A percentile compares a stretch with the other conserved stretches of the same genome.
phyloP scores from a whole-genome alignment of 1,140 invertebrate genomes.

The Papilio dardanus region DNA sequence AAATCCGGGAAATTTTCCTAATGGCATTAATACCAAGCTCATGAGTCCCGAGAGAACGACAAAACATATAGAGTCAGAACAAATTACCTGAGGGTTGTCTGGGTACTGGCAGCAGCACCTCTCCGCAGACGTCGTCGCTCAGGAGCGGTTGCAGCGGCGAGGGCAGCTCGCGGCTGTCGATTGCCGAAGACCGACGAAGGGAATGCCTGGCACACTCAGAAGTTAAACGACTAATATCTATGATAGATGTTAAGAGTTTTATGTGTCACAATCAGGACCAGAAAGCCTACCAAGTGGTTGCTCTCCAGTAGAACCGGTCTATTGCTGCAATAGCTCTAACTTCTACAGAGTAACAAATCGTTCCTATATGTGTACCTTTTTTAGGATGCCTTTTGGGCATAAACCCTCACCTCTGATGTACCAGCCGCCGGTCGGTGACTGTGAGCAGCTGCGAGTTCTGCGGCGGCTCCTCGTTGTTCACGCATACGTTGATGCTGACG shows the following conservation, averaged over 20 bases:
- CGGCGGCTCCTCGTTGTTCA: constrained; percentile 63
- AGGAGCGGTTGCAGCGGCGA: constrained; percentile 73
- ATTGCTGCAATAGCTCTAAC: not conserved
- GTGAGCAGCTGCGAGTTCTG: constrained; percentile 59
- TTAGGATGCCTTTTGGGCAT: not conserved
- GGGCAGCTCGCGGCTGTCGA: constrained; percentile 81
- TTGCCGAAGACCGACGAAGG: constrained; percentile 80
- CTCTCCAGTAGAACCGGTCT: not conserved
- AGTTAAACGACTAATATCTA: no score
- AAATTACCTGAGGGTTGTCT: constrained; percentile 69
- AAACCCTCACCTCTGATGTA: constrained; percentile 65
- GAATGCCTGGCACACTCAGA: constrained; percentile 58
- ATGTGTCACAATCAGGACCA: not conserved
- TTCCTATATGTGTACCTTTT: not conserved
- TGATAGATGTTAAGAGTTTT: no score
- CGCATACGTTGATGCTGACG: constrained; percentile 75
- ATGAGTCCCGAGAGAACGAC: no score
- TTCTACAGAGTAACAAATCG: no score
- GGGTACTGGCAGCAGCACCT: constrained; percentile 67
- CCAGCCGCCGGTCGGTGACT: constrained; percentile 59
- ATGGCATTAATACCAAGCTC: no score
- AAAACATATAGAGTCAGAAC: not conserved
- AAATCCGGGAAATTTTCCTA: no score
- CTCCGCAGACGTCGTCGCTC: constrained; percentile 66
- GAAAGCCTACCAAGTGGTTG: not conserved